These are phyloP conservation scores for Elegia similella DNA, from an alignment of 2,888 invertebrate species.

Conservation along the genomic window DNA sequence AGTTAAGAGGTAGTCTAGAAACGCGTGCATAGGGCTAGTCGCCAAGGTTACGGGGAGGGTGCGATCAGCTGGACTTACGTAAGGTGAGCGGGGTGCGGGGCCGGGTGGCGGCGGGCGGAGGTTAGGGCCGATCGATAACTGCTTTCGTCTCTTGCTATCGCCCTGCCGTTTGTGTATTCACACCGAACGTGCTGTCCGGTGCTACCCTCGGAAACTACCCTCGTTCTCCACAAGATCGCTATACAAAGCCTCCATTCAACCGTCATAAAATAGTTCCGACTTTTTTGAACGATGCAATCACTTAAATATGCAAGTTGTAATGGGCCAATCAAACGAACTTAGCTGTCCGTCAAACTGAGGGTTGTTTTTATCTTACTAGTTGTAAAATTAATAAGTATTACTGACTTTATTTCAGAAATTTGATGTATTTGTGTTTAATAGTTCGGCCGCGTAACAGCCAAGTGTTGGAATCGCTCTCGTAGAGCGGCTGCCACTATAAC, in stretches of 20 bases:
- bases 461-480: no score
- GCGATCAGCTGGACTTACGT: slow-evolving; percentile 80
- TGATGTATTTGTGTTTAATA: no score
- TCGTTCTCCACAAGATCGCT: background rate
- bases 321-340: no score
- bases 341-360: no score
- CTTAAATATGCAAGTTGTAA: background rate
- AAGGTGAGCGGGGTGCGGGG: slow-evolving; percentile 58
- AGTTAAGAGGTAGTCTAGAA: slow-evolving; percentile 33
- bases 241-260: background rate
- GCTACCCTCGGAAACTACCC: background rate
- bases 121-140: slow-evolving; percentile 76
- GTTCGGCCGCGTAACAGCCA: no score
- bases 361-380: no score
- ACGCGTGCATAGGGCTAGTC: slow-evolving; percentile 66
- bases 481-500: no score
- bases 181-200: slow-evolving; percentile 31
- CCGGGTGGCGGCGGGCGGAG: slow-evolving; percentile 41
- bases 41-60: slow-evolving; percentile 77
- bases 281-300: background rate
- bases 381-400: no score
- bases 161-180: slow-evolving; percentile 55
- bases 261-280: background rate
- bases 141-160: slow-evolving; percentile 67
- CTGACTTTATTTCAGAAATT: no score